phyloP scores from a whole-genome alignment of 1,140 invertebrate species.

The Drosophila prosaltans region DNA sequence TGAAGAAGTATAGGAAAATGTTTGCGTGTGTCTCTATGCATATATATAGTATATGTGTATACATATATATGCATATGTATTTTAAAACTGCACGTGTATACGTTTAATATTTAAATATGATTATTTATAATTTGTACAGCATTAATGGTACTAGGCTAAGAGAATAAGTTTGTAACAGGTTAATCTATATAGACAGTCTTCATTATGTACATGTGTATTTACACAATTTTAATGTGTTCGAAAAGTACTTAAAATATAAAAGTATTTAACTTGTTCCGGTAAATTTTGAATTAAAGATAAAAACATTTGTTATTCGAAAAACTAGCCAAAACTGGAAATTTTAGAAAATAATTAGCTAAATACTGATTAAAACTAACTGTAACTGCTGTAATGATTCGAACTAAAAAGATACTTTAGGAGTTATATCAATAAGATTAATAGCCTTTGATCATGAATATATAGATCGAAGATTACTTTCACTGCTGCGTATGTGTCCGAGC shows the following conservation, averaged over 20 bases:
- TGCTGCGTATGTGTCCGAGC: neutral
- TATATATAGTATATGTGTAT: conserved; percentile 2
- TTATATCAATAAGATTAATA: no score
- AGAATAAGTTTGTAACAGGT: conserved; percentile 27
- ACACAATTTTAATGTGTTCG: neutral
- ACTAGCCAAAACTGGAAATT: neutral
- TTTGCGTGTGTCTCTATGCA: neutral
- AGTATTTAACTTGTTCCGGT: neutral
- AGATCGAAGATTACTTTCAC: no score
- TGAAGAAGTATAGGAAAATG: no score
- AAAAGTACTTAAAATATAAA: neutral
- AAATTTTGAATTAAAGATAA: neutral
- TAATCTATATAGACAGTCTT: neutral
- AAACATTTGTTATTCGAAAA: neutral
- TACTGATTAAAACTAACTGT: no score
- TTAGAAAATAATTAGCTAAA: neutral
- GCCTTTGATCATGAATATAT: no score
- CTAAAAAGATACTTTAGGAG: no score
- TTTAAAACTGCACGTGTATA: conserved; percentile 58
- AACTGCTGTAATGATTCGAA: no score
- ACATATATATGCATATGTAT: conserved; percentile 19
- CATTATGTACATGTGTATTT: neutral
- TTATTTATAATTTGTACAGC: conserved; percentile 48
- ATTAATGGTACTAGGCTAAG: conserved; percentile 21
- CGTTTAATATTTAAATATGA: conserved; percentile 54